Percentiles rank a stretch among this genome's conserved stretches.
These are phyloP conservation scores for Sebastes cheni DNA, from an alignment of 2,797 vertebrate species.

Conservation along the genomic window DNA sequence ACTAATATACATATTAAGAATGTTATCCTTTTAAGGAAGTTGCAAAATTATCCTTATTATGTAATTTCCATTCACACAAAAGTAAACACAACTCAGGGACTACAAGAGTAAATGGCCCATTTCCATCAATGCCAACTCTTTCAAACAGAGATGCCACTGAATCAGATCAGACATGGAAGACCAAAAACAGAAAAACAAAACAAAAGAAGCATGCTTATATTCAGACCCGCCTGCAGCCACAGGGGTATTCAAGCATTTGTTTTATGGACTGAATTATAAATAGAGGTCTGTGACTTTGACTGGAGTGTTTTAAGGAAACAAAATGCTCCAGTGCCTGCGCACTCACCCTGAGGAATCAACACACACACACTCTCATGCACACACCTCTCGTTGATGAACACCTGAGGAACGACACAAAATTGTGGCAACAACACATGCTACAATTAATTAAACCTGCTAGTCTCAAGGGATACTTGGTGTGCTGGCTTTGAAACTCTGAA, in stretches of 20 bases:
- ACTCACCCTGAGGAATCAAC: not conserved
- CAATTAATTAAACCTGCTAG: constrained; percentile 21
- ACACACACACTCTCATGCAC: not conserved
- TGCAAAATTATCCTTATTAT: constrained; percentile 14
- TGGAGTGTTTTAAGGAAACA: constrained; percentile 3
- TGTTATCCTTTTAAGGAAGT: constrained; percentile 8
- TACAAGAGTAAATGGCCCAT: not conserved
- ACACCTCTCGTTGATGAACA: constrained; percentile 15
- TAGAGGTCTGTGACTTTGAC: constrained; percentile 5
- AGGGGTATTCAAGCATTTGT: not conserved
- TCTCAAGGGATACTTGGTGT: constrained; percentile 7
- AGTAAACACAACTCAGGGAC: not conserved
- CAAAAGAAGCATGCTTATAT: not conserved
- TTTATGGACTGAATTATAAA: constrained; percentile 7
- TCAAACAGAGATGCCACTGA: not conserved
- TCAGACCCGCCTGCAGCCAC: not conserved
- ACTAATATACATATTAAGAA: constrained; percentile 1
- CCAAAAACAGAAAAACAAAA: not conserved
- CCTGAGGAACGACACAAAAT: constrained; percentile 5
- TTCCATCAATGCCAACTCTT: constrained; percentile 4
- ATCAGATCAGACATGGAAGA: not conserved
- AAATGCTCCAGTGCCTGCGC: not conserved
- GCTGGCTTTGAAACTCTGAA: constrained; percentile 41
- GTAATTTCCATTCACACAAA: not conserved
- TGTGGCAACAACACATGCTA: not conserved